Conservation (phyloP, 2,888 invertebrate species). For the Strigamia transsilvanica region DNA sequence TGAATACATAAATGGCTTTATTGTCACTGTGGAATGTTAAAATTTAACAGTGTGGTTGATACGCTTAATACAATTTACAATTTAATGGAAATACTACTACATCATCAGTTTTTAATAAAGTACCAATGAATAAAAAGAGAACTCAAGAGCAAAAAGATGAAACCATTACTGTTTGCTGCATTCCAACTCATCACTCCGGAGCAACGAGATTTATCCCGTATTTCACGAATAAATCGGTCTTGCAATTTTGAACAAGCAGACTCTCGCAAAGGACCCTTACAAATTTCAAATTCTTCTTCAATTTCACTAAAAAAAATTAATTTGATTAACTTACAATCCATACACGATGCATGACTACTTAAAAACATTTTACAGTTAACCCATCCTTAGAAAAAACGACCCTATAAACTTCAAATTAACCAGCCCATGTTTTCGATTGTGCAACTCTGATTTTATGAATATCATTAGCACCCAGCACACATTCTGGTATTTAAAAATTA, state of each 20-base stretch:
- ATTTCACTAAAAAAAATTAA: neutral
- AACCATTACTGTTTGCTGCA: neutral
- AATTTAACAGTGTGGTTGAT: neutral
- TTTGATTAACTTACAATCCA: too few species aligned
- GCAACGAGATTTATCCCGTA: neutral
- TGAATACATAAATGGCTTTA: neutral
- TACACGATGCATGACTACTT: too few species aligned
- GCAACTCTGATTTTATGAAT: neutral
- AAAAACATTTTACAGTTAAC: too few species aligned
- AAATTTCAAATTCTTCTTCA: neutral
- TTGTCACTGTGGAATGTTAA: slow-evolving; percentile 13
- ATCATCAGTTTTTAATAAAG: neutral
- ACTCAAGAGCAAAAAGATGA: neutral
- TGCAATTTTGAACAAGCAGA: neutral
- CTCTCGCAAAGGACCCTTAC: neutral
- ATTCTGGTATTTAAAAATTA: too few species aligned
- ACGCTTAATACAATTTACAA: neutral
- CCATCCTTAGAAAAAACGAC: too few species aligned
- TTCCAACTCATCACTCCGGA: neutral
- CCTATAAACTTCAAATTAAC: too few species aligned
- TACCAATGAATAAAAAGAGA: neutral
- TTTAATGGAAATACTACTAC: neutral
- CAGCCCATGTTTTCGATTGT: neutral
- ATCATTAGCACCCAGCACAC: too few species aligned
- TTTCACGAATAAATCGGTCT: neutral